phyloP scores from a whole-genome alignment of 2,113 vertebrate genomes.

The Oxyruncus cristatus region DNA sequence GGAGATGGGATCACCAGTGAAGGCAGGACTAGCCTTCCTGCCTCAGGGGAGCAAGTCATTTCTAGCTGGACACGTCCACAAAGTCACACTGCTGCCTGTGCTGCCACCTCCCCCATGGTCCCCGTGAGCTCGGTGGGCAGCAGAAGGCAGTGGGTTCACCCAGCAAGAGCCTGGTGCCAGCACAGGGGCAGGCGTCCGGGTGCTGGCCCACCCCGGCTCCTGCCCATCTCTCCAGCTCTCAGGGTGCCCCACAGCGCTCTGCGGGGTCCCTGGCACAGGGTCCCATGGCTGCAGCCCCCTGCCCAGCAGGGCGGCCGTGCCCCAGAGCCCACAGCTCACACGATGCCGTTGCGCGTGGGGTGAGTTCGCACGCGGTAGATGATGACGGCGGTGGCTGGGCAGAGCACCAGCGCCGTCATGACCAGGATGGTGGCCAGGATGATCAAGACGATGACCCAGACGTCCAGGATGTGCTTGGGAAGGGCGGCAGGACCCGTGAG shows the following conservation, averaged over 20 bases:
- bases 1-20: fast-evolving
- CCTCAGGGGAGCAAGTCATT: fast-evolving
- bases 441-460: slow-evolving; percentile 82
- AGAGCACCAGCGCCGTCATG: slow-evolving; percentile 79
- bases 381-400: slow-evolving; percentile 75
- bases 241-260: fast-evolving
- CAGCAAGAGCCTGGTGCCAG: fast-evolving
- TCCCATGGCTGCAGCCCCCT: background rate
- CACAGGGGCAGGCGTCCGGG: background rate
- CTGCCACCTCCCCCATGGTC: fast-evolving
- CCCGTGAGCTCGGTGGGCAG: background rate
- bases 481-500: background rate
- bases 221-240: background rate
- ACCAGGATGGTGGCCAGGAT: slow-evolving; percentile 80
- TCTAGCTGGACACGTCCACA: fast-evolving
- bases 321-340: background rate
- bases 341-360: slow-evolving; percentile 63
- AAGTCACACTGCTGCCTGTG: background rate
- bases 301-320: fast-evolving
- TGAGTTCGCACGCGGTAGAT: slow-evolving; percentile 79
- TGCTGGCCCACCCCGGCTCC: background rate
- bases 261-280: background rate
- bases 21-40: background rate
- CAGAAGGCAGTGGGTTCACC: background rate
- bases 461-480: slow-evolving; percentile 79